These are phyloP conservation scores for Erpobdella octoculata DNA, from an alignment of 2,888 invertebrate genomes.

Conservation along the genomic window DNA sequence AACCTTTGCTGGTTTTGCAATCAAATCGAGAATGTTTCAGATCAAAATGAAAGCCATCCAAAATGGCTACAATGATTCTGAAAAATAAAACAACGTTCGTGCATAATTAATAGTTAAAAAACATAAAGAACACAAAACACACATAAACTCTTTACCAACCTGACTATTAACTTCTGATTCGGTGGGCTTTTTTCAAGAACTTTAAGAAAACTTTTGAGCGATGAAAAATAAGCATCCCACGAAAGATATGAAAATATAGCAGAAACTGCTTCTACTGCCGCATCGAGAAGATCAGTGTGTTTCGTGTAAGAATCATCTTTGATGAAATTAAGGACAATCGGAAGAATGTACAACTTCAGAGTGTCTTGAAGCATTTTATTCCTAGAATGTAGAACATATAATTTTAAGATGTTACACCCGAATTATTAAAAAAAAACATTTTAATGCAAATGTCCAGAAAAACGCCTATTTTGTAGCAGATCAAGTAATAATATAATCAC, in stretches of 20 bases:
- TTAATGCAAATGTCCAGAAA: too few species aligned
- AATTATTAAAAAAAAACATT: too few species aligned
- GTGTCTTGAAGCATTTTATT: background rate
- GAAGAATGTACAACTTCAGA: conserved; percentile 75
- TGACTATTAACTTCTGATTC: conserved; percentile 73
- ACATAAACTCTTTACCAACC: conserved; percentile 42
- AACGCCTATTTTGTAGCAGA: too few species aligned
- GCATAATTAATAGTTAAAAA: background rate
- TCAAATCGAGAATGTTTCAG: conserved; percentile 52
- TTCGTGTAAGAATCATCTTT: conserved; percentile 68
- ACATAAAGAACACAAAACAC: background rate
- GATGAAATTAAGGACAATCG: conserved; percentile 72
- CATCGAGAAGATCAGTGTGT: conserved; percentile 66
- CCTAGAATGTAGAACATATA: background rate
- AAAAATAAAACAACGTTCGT: conserved; percentile 24
- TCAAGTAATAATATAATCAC: too few species aligned
- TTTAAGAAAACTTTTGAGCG: conserved; percentile 67
- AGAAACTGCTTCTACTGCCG: conserved; percentile 70
- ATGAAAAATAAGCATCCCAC: conserved; percentile 79
- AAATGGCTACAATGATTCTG: conserved; percentile 59
- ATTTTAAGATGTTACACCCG: too few species aligned
- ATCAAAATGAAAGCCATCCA: conserved; percentile 88
- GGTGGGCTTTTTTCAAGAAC: conserved; percentile 65
- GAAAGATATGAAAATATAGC: conserved; percentile 70
- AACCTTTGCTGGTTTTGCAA: too few species aligned